Percentiles rank a stretch among this genome's conserved stretches.
Conservation (phyloP, 2,888 invertebrate species). For the Scelioninae gen. 1 region DNA sequence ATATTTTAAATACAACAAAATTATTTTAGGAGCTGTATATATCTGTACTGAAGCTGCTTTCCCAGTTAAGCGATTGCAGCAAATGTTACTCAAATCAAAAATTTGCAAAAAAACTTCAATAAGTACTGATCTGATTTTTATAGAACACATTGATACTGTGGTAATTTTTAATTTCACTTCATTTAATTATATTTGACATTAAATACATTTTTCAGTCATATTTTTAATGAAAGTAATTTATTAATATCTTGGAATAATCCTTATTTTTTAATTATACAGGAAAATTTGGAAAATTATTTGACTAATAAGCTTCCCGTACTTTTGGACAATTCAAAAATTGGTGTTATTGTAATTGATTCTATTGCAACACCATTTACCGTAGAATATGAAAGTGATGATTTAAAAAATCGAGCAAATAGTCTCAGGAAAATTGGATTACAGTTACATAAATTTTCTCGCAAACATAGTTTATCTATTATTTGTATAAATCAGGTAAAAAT, state of each 20-base stretch:
- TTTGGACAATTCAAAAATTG: conserved; percentile 85
- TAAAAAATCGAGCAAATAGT: conserved; percentile 86
- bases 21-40: conserved; percentile 85
- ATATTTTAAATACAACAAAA: conserved; percentile 6
- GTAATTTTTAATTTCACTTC: no score
- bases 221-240: not conserved
- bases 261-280: conserved; percentile 81
- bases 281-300: conserved; percentile 86
- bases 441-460: conserved; percentile 86
- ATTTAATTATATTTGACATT: no score
- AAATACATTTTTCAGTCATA: no score
- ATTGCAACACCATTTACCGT: conserved; percentile 89
- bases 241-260: conserved; percentile 15
- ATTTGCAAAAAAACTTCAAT: conserved; percentile 79
- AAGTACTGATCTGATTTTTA: conserved; percentile 87
- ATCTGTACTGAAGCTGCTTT: conserved; percentile 92
- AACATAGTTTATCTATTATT: conserved; percentile 86
- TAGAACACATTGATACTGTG: conserved; percentile 87
- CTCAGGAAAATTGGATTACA: conserved; percentile 86
- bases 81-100: conserved; percentile 84
- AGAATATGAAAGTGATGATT: conserved; percentile 85
- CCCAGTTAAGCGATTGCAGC: conserved; percentile 88
- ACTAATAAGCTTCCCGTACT: conserved; percentile 85
- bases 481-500: conserved; percentile 89
- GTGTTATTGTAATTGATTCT: conserved; percentile 89